Percentiles rank a stretch among this genome's conserved stretches.
Conservation (phyloP, 2,888 invertebrate genomes). For the Zhengitettix transpicula region DNA sequence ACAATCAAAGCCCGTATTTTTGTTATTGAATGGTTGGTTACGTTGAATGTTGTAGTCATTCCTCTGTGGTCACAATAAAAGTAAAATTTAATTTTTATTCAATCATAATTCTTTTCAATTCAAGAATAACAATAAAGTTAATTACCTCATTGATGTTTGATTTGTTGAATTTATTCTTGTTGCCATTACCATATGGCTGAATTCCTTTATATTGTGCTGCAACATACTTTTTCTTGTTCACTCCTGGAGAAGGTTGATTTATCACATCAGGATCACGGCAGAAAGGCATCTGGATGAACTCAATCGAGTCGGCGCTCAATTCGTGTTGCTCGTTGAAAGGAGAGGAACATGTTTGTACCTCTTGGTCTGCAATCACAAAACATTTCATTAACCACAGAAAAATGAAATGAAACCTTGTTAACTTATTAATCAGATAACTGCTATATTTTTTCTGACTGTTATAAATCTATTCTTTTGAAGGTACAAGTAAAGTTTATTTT, state of each 20-base stretch:
- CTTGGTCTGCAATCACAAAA: neutral
- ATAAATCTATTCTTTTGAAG: no score
- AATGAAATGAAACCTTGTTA: no score
- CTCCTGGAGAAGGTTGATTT: neutral
- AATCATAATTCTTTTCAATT: neutral
- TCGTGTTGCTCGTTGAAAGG: neutral
- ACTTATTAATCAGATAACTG: no score
- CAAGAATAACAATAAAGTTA: neutral
- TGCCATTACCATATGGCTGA: neutral
- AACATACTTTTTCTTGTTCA: neutral
- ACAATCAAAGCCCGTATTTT: neutral
- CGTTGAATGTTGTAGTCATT: neutral
- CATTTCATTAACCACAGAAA: no score
- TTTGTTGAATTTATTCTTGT: neutral
- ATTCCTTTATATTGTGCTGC: neutral
- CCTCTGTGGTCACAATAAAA: neutral
- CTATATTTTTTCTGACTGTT: no score
- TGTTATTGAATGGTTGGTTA: neutral
- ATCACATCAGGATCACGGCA: conserved; percentile 15
- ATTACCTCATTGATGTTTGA: neutral
- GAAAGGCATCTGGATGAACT: conserved; percentile 17
- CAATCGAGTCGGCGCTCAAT: neutral
- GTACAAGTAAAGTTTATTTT: no score
- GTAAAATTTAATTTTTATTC: neutral
- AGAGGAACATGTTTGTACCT: neutral